Base-by-base conservation (phyloP, 92 coral and sea anemone species). In the Montipora capitata region DNA sequence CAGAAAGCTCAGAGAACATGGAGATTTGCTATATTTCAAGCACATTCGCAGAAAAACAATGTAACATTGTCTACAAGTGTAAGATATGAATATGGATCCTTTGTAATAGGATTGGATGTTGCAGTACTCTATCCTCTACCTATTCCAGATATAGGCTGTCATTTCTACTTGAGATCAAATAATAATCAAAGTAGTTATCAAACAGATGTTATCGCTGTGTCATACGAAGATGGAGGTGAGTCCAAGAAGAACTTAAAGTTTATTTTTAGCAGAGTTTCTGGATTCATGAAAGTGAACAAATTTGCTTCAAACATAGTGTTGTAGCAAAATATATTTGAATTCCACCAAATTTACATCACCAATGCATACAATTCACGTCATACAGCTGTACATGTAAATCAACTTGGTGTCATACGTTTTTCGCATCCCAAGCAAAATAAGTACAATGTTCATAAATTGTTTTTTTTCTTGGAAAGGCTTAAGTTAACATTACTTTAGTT, bases 1-100 rank as follows among this genome's bases (percentile, higher is more conserved):
- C 13, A 57, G 10, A 78, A 80, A 61, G 85, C 88, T 27, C 86
- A 74, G 68, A 77, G 18, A 3, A 40, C 45, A 3, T 96, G 96
- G 96, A 83, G 88, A 39, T 98, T 87, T 89, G 85, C 93, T 12
- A 93, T 98, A 38, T 88, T 90, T 54, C 99, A 98, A 81, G 98
- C 93, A n/a, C 99, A 98, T 81, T 84, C 92, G 4, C 92, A 93
- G 85, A 84, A 91, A 18, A 86, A 79, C 52, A 88, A 75, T 44
- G 85, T 89, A 5, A 74, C 90, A 16, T 89, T 89, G 15, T 92
- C 98, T 12, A 77, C 86, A 35, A 80, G 74, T 49, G 83, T 88
- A 7, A 10, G 2, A 2, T 91, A 88, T 62, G 13, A 61, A 1
- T 86, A 98, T 66, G 90, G 75, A 12, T 68, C 71, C 6, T 58